Evolutionary conservation across 1,140 invertebrate species (phyloP), one percentile per base, ranked within the genome.

Genomic region (Dufourea novaeangliae): DNA sequence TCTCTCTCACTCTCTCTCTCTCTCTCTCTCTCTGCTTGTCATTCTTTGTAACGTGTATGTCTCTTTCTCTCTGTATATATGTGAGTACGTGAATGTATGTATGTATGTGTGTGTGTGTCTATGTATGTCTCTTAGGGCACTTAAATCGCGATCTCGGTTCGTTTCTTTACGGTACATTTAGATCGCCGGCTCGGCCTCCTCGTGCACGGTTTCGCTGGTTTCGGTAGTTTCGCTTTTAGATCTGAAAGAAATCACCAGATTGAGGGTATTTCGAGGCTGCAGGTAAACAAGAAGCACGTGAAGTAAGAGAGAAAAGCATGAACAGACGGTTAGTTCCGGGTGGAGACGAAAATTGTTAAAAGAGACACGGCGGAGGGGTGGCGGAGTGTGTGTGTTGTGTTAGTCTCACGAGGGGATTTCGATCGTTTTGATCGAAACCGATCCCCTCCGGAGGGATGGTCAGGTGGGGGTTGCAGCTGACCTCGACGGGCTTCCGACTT

Each of bases 221-320:
- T 92, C 90, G 84, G 87, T 89, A 68, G 83, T 90, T 88, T 92
- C 90, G 76, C 85, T 91, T 92, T 92, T 92, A 79, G 90, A 92
- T 92, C 91, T 92, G 91, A 92, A 92, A 92, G 89, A 91, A 92
- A 92, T 85, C 85, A 91, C 82, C 82, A 87, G 79, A 90, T 57
- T 91, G 82, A 91, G 80, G 87, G 70, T 86, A 44, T 81, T 84
- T 85, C 62, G 46, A 72, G 80, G 77, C 69, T 73, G 62, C 73
- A 79, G 76, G 76, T 66, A 88, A 80, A n/a, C n/a, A 71, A 82
- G 73, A 76, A 67, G 41, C 75, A 73, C 44, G 69, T 71, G 44
- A 71, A 62, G 17, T 37, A 76, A 70, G 29, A n/a, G n/a, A n/a
- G n/a, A 71, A 71, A 71, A 71, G 68, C 57, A 20, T 68, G 63